Base-by-base conservation (phyloP, 1,140 invertebrate genomes). In the Cotesia vestalis region DNA sequence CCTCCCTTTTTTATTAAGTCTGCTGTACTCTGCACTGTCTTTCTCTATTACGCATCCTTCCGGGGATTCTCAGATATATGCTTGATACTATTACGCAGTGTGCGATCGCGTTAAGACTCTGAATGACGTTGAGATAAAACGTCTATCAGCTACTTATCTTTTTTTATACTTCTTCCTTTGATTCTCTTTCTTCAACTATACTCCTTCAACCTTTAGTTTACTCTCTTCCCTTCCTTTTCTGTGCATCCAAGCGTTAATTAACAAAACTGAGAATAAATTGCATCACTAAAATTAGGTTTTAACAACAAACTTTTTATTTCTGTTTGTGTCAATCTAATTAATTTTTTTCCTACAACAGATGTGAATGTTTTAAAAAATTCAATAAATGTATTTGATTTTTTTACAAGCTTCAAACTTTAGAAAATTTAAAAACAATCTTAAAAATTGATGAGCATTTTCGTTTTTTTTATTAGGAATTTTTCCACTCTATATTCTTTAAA, bases 191-290 rank as follows among this genome's bases (percentile, higher is more conserved):
- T 46, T 46, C 11, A 6, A 46, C 11, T 46, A 9, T 46, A 46
- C 11, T 46, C 40, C 11, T 46, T 46, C 40, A 46, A 9, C 11
- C 4, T 46, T 46, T 9, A 46, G 6, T 46, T 9, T 46, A 9
- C 8, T 46, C 5, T 46, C 40, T 9, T 3, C 8, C 2, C 4
- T 11, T 46, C 40, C 1, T 11, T 46, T 46, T 46, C 40, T 69
- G 40, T 73, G 52, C 63, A 73, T 69, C 36, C 17, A 20, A 38
- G 81, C 79, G 80, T 85, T 85, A 85, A 86, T 85, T 85, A 46
- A 83, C 82, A 80, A 82, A 85, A 84, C 78, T 80, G 82, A 81
- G 81, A 81, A 85, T 79, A 84, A 84, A 84, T 85, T 85, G 82
- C 79, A 72, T 69, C 69, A 72, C 78, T 77, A 82, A 81, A 83